Percentiles rank a stretch among this genome's conserved stretches.
Conservation (phyloP, 1,140 invertebrate genomes). For the Dreissena polymorpha region DNA sequence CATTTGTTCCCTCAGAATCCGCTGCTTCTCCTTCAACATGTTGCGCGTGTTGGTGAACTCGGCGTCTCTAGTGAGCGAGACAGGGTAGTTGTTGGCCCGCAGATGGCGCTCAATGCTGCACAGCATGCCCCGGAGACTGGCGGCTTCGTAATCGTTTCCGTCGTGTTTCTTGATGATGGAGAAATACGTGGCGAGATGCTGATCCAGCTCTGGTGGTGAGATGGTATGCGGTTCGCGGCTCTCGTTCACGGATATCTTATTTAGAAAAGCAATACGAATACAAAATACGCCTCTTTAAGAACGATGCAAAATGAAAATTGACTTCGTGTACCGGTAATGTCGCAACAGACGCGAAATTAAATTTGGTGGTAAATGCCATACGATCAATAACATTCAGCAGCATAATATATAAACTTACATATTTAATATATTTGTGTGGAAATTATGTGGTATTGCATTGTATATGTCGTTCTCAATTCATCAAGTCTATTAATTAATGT, state of each 20-base stretch:
- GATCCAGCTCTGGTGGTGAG: slow-evolving; percentile 70
- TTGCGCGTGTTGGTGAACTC: slow-evolving; percentile 70
- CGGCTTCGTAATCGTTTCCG: slow-evolving; percentile 73
- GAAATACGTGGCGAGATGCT: slow-evolving; percentile 73
- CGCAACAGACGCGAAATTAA: no score
- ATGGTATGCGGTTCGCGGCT: slow-evolving; percentile 67
- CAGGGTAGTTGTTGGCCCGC: slow-evolving; percentile 67
- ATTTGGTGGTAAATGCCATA: no score
- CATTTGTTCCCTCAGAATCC: slow-evolving; percentile 66
- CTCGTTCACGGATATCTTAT: slow-evolving; percentile 67
- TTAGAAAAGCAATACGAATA: not conserved
- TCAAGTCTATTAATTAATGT: no score
- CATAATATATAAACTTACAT: no score
- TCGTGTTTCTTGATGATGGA: slow-evolving; percentile 72
- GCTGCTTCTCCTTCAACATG: slow-evolving; percentile 71
- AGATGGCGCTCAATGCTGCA: slow-evolving; percentile 73
- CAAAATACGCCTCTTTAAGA: not conserved
- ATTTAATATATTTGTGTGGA: no score
- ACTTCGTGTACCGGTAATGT: no score
- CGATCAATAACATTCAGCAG: no score
- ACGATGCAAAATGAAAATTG: no score
- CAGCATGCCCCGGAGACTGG: slow-evolving; percentile 71
- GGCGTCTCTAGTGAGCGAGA: slow-evolving; percentile 70
- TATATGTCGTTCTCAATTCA: no score
- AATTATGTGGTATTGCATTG: no score